Evolutionary conservation across 2,888 invertebrate genomes (phyloP), one percentile per base, ranked within the genome.

Genomic region (Gryllus longicercus): DNA sequence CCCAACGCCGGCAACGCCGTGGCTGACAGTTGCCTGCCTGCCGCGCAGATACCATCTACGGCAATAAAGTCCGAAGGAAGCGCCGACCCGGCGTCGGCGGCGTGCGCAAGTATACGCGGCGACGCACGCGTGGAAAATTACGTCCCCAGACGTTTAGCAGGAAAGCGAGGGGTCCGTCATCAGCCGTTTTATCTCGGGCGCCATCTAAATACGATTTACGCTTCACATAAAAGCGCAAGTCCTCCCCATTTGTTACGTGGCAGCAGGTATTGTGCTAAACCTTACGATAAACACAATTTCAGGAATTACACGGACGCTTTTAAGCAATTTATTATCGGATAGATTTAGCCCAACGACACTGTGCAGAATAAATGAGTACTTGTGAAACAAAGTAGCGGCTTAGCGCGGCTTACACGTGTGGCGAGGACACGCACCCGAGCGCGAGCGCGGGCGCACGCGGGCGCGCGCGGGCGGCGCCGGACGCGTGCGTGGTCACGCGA

Each of bases 271-370:
- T 63, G 63, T 63, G 63, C n/a, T 63, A 63, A 63, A 16, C 63
- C 63, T 63, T 63, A 63, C 63, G 63, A 63, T 63, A 63, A 63
- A 63, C 63, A 63, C 63, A 63, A 63, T 63, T 63, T 63, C 63
- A 63, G 63, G 63, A 63, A 63, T 63, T 63, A 63, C 63, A 63
- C n/a, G 63, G 63, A 63, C 63, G 63, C 63, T 63, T 63, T n/a
- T n/a, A n/a, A 63, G 63, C 63, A 63, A 63, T 63, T 63, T 63
- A 63, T 63, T 63, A 63, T 63, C 63, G 63, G 63, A 63, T 63
- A 63, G 63, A 63, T 63, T 63, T 63, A 63, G 63, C 63, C 63
- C 63, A 63, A 63, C 63, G 63, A 63, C 63, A 63, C 63, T 18
- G 63, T 63, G 63, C 63, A 63, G 63, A 63, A 63, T 63, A 63